Evolutionary conservation across 2,888 invertebrate species (phyloP), one percentile per base, ranked within the genome.

Genomic region (Scaptomyza tumidula): DNA sequence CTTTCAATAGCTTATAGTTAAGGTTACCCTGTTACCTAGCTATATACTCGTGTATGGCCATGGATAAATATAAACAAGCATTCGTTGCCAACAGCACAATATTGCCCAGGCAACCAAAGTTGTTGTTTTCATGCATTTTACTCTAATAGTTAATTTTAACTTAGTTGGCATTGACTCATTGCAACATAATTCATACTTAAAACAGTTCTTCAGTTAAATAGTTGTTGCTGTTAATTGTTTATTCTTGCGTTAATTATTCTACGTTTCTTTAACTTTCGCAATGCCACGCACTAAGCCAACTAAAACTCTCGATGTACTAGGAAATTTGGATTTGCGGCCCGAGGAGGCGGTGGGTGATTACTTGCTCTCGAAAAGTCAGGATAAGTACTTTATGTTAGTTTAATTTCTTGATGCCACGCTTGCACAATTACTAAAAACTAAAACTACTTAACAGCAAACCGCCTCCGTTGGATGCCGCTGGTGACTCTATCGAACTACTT

Each of bases 221-320:
- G 10, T 46, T 41, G 10, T 19, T 41, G 2, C 0, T 33, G 56
- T 44, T 24, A 37, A 10, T 13, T 37, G 10, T 6, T 14, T 27
- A 56, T 14, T 14, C 6, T 54, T 46, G 5, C 7, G 41, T 63
- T 61, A 11, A 11, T 54, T 24, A 16, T 35, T n/a, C 35, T 3
- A 19, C 6, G 29, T 31, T 24, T 56, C 6, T 9, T 9, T 4
- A 55, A 44, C 43, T 45, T 64, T 71, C 43, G 64, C 33, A 60
- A 92, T 92, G 92, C 91, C 91, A 13, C 91, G 91, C 14, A 86
- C 79, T 3, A 90, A 89, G 66, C 92, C 92, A 3, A 92, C 91
- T 14, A 86, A 80, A 13, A 89, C 82, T 58, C 67, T 92, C 7
- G 92, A 92, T 80, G 89, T 91, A 13, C 84, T 91, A 48, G 91